Conservation (phyloP, 2,113 vertebrate species). For the Mastomys natalensis region DNA sequence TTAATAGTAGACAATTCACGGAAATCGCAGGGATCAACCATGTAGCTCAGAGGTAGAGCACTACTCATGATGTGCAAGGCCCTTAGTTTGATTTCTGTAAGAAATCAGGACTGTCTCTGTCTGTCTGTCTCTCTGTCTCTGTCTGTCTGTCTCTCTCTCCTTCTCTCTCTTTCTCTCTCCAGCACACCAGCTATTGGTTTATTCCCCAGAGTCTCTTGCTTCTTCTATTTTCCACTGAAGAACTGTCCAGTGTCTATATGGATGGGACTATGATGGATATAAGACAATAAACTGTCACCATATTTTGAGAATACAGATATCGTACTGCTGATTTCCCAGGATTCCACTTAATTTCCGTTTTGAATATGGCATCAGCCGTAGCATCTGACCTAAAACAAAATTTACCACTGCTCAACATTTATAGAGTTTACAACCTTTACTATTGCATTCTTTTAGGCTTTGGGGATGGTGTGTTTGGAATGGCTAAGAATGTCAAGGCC, state of each 20-base stretch:
- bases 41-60: background rate
- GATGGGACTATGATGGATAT: background rate
- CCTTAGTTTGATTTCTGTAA: background rate
- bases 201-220: background rate
- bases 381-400: conserved; percentile 4
- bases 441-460: background rate
- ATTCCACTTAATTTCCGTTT: conserved; percentile 17
- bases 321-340: background rate
- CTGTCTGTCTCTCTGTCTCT: no score
- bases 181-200: background rate
- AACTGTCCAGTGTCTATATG: background rate
- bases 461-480: conserved; percentile 1
- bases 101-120: background rate
- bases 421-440: background rate
- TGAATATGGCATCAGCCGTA: background rate
- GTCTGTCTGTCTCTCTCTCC: no score
- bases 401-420: conserved; percentile 13
- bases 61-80: background rate
- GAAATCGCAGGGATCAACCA: background rate
- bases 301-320: background rate
- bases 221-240: background rate
- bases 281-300: background rate
- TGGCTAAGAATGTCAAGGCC: background rate
- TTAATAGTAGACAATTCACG: background rate
- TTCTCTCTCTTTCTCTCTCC: no score